phyloP scores from a whole-genome alignment of 1,140 invertebrate species.

The Streblospio benedicti region DNA sequence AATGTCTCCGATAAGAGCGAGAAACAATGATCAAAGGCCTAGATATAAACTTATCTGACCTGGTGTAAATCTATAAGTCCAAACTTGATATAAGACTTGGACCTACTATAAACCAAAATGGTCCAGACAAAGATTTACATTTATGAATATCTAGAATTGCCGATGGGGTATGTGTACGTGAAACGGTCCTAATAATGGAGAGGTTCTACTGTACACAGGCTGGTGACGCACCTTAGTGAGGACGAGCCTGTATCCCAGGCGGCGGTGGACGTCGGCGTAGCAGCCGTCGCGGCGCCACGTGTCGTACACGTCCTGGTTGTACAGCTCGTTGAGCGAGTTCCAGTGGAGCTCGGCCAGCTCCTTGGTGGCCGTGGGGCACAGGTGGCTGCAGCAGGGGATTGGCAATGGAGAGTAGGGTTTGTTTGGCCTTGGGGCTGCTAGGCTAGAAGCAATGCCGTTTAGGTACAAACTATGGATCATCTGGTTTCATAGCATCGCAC shows the following conservation, averaged over 20 bases:
- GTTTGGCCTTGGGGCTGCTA: too few species aligned
- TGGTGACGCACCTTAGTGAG: neutral
- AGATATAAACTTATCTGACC: too few species aligned
- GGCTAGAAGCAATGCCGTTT: too few species aligned
- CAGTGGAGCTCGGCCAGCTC: neutral
- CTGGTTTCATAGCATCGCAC: too few species aligned
- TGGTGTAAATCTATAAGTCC: too few species aligned
- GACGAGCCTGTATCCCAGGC: neutral
- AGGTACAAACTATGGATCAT: too few species aligned
- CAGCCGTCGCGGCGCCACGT: neutral
- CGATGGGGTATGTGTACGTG: neutral
- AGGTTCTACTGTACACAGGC: neutral
- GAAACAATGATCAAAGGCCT: too few species aligned
- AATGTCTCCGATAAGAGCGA: too few species aligned
- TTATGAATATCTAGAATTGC: too few species aligned
- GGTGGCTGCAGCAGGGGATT: neutral
- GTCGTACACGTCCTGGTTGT: neutral
- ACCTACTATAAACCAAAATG: too few species aligned
- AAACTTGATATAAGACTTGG: too few species aligned
- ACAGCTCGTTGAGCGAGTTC: neutral
- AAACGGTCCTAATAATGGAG: neutral
- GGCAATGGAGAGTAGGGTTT: neutral
- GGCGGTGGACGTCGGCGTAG: neutral
- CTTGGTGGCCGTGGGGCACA: slow-evolving; percentile 2
- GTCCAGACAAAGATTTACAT: too few species aligned